phyloP scores from a whole-genome alignment of 2,113 vertebrate genomes.

The Microcebus ravelobensis region DNA sequence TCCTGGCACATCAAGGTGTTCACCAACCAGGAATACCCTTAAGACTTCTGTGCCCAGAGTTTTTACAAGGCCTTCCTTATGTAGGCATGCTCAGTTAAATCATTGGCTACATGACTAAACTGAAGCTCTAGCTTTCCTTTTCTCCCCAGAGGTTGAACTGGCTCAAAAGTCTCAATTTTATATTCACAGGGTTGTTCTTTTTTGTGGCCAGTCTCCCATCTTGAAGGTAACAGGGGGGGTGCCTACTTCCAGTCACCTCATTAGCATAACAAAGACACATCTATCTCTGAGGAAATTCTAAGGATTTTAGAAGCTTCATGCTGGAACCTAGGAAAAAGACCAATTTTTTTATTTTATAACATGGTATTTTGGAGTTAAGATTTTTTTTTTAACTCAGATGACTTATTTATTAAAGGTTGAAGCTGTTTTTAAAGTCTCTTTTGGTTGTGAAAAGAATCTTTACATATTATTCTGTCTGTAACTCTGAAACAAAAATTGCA shows the following conservation, averaged over 20 bases:
- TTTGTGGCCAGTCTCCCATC: background rate
- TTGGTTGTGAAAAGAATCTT: constrained; percentile 31
- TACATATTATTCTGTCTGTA: constrained; percentile 8
- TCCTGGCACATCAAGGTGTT: background rate
- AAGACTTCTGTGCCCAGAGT: background rate
- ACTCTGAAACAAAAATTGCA: constrained; percentile 12
- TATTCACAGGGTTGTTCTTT: background rate
- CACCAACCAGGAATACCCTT: background rate
- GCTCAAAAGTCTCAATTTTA: background rate
- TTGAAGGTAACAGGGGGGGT: background rate
- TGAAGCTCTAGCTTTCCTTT: background rate
- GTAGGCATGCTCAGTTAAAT: background rate
- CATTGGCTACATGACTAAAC: background rate
- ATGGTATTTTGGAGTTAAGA: background rate
- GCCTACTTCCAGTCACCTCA: background rate
- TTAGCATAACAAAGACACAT: background rate
- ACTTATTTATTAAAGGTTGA: constrained; percentile 15
- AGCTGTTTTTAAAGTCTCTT: constrained; percentile 17
- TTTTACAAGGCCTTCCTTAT: background rate
- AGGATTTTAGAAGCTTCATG: background rate
- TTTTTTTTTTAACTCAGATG: background rate
- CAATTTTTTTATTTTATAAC: background rate
- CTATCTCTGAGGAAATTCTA: background rate
- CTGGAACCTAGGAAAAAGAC: background rate
- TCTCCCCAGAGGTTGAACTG: background rate